Evolutionary conservation across 1,140 invertebrate species (phyloP), one percentile per base, ranked within the genome.

Genomic region (Anoplophora glabripennis): DNA sequence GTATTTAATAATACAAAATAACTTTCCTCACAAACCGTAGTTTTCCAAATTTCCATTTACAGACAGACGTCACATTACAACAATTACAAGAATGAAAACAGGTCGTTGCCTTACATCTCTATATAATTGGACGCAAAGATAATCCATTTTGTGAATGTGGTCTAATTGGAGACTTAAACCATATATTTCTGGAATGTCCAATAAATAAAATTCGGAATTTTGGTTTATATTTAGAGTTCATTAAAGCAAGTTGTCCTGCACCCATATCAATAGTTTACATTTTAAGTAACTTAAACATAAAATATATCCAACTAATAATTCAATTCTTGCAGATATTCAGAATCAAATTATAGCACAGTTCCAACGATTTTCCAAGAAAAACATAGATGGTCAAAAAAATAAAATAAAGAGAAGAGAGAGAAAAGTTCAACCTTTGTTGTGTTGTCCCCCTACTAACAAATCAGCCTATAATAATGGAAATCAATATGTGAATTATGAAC

Each of bases 81-180:
- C 51, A 3, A 57, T 61, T 11, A 61, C 52, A n/a, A 21, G 59
- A 45, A 61, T 61, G 53, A 41, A 45, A 49, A 56, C 47, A 3
- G 53, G 59, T 12, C 59, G 56, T 40, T 61, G 59, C 28, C 15
- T 28, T 9, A 53, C 53, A 53, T 34, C 33, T 61, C 14, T 46
- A 14, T 15, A 56, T 33, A 41, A 18, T 61, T n/a, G 34, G 34
- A 7, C 9, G 52, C n/a, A 51, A n/a, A 40, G 40, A 61, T 12
- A 21, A 53, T 36, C 54, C 53, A 15, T 36, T 28, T 10, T 53
- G 49, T 38, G 49, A 53, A 48, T 47, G 49, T 34, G 57, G 51
- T 1, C 3, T 4, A 14, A 17, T 53, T 2, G 49, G 46, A 7
- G 14, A 53, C 11, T 28, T 59, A 8, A 45, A 59, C 38, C 57